Percentiles rank a stretch among this genome's conserved stretches.
Conservation (phyloP, 1,140 invertebrate genomes). For the Trichonephila clavata region DNA sequence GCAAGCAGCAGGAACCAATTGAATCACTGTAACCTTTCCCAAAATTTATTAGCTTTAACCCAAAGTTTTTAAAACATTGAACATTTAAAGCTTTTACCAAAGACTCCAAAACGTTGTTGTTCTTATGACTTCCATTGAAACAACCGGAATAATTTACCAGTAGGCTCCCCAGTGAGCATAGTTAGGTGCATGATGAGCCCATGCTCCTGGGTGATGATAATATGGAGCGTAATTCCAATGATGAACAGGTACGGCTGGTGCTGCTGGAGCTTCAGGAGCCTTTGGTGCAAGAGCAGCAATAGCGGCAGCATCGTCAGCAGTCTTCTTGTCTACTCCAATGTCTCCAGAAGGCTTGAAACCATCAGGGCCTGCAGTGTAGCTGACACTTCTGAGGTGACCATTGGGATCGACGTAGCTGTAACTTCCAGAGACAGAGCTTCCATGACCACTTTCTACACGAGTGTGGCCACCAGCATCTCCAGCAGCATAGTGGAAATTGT, state of each 20-base stretch:
- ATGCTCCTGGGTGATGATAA: constrained; percentile 27
- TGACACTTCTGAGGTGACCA: constrained; percentile 90
- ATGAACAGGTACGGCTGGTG: constrained; percentile 24
- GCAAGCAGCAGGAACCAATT: background rate
- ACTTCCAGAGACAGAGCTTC: constrained; percentile 91
- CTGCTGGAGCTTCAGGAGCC: constrained; percentile 58
- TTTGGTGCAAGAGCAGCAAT: constrained; percentile 77
- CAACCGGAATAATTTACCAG: constrained; percentile 48
- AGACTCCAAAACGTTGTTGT: background rate
- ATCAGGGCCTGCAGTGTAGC: constrained; percentile 89
- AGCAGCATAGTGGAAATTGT: constrained; percentile 76
- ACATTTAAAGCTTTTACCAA: background rate
- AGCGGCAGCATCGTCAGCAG: constrained; percentile 76
- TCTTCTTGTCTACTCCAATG: constrained; percentile 77
- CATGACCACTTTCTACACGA: constrained; percentile 83
- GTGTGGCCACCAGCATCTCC: constrained; percentile 75
- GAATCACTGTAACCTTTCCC: background rate
- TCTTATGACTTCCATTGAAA: background rate
- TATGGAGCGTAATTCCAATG: constrained; percentile 57
- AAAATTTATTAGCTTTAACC: background rate
- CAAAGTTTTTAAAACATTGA: background rate
- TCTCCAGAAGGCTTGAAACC: constrained; percentile 78
- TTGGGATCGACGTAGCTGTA: constrained; percentile 91
- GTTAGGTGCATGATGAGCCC: constrained; percentile 25
- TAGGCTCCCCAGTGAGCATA: constrained; percentile 63